Evolutionary conservation across 2,113 vertebrate species (phyloP), one percentile per base, ranked within the genome.

Genomic region (Eptesicus fuscus): DNA sequence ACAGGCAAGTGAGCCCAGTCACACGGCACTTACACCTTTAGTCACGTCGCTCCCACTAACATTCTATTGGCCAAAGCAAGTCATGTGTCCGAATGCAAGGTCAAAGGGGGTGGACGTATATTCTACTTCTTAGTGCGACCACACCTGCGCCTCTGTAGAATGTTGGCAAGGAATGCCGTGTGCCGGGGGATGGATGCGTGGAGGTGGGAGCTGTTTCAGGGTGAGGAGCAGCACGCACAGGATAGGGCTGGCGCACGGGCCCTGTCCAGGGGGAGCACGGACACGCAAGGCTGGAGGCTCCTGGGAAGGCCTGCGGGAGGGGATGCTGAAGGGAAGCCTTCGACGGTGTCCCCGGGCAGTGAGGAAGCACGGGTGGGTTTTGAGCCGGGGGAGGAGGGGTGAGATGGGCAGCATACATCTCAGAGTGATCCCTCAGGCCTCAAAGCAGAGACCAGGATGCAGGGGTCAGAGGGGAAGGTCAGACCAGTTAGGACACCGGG

Each of bases 201-300:
- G 32, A n/a, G 32, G 59, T 12, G 85, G 37, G 40, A 28, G 10
- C 0, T 76, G 11, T 30, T 13, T 7, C 7, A 65, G 92, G 47
- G 4, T 61, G 23, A 22, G 61, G 44, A 7, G 28, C 30, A 25
- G 30, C n/a, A 22, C 10, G 5, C 44, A 23, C 4, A 2, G 56
- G 44, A 11, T 9, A 10, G 37, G n/a, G 47, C 30, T 17, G 85
- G 49, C 4, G 0, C 12, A 1, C 0, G 1, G 11, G 67, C 44
- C 23, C 28, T 74, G 16, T 69, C 7, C 37, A 25, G 28, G 12
- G 42, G 56, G 56, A 79, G 14, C 32, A 1, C 4, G 78, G 7
- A 17, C 59, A 11, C 17, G 13, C 22, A n/a, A 63, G 42, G 5
- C 49, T n/a, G 20, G 11, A 70, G 77, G 83, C 65, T 90, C 28